Percentiles rank a stretch among this genome's conserved stretches.
Evolutionary conservation across 2,888 invertebrate genomes (phyloP).

Genomic region (Pyrochroa serraticornis): DNA sequence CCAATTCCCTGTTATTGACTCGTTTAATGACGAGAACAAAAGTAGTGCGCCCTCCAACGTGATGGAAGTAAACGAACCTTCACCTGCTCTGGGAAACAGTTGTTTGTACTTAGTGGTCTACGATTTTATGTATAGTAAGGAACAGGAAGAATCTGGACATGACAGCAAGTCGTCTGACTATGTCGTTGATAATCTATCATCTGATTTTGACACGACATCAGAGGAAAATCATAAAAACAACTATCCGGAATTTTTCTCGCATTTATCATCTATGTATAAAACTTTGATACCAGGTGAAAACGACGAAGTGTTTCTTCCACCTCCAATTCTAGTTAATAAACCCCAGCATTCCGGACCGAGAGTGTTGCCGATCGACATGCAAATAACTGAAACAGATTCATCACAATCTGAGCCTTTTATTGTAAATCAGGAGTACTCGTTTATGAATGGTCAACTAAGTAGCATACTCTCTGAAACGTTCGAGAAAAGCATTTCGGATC

Average conservation of each 20-base stretch:
- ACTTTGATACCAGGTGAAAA: constrained; percentile 57
- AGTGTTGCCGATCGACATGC: constrained; percentile 47
- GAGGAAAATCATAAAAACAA: constrained; percentile 34
- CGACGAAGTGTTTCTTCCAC: constrained; percentile 54
- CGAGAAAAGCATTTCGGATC: constrained; percentile 55
- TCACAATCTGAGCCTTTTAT: constrained; percentile 45
- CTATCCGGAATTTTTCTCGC: constrained; percentile 37
- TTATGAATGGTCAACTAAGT: constrained; percentile 47
- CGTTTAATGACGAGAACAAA: constrained; percentile 79
- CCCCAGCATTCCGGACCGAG: constrained; percentile 51
- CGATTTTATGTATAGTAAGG: constrained; percentile 71
- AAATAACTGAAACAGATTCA: constrained; percentile 49
- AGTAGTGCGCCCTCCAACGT: constrained; percentile 56
- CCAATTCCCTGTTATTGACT: constrained; percentile 63
- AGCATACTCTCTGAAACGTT: constrained; percentile 39
- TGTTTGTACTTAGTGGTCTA: constrained; percentile 69
- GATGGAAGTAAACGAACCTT: constrained; percentile 49
- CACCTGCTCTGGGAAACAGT: constrained; percentile 37
- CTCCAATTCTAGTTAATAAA: constrained; percentile 27
- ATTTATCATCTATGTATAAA: constrained; percentile 51
- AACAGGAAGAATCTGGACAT: constrained; percentile 57
- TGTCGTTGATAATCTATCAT: too few species aligned
- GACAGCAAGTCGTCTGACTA: constrained; percentile 41
- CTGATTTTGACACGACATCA: constrained; percentile 34
- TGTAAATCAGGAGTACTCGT: constrained; percentile 44